Conservation (phyloP, 2,113 vertebrate species). For the Arenaria interpres region DNA sequence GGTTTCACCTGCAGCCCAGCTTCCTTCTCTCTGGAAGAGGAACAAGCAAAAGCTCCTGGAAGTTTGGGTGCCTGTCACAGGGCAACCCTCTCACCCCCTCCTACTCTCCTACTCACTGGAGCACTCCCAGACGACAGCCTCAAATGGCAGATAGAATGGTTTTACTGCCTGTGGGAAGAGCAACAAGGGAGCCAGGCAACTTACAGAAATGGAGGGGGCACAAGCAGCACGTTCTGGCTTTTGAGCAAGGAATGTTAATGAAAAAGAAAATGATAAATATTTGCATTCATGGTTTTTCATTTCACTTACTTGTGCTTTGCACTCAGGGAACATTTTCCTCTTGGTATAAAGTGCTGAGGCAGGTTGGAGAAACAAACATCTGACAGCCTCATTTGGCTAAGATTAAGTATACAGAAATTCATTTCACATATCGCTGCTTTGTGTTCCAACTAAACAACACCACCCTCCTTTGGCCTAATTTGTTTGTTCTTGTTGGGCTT, state of each 20-base stretch:
- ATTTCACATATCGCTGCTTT: constrained; percentile 43
- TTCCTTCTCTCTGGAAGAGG: background rate
- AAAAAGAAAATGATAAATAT: constrained; percentile 48
- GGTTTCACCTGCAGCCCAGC: background rate
- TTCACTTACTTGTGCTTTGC: constrained; percentile 9
- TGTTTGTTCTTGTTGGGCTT: constrained; percentile 6
- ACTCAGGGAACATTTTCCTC: constrained; percentile 1
- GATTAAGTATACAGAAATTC: constrained; percentile 62
- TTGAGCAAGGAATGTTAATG: constrained; percentile 4
- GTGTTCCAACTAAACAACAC: background rate
- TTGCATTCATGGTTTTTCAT: background rate
- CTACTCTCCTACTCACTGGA: background rate
- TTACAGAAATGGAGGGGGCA: background rate
- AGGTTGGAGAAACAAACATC: constrained; percentile 42
- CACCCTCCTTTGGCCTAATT: constrained; percentile 30
- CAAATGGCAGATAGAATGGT: no score
- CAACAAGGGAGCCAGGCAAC: background rate
- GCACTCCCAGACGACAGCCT: background rate
- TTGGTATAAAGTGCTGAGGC: constrained; percentile 54
- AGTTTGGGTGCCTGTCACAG: background rate
- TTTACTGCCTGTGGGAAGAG: background rate
- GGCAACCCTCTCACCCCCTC: fast-evolving
- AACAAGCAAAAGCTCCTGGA: background rate
- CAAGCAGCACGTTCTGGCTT: background rate
- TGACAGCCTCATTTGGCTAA: constrained; percentile 69